phyloP scores from a whole-genome alignment of 23 tunicate species.

The Halocynthia roretzi region DNA sequence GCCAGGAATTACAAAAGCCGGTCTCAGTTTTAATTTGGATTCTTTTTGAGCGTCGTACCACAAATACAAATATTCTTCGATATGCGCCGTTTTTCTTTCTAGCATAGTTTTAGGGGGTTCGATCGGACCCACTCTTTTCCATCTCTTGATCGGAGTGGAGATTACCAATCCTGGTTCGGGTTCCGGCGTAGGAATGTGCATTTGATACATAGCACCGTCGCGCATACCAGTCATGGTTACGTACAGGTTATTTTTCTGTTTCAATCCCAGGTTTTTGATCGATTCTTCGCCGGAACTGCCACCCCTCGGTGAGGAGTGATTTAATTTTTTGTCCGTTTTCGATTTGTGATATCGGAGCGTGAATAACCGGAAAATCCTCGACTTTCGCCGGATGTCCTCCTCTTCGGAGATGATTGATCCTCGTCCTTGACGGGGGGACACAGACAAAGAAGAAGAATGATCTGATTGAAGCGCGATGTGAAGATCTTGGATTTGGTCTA shows the following conservation, averaged over 20 bases:
- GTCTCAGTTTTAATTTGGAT: constrained; percentile 5
- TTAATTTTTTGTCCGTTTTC: not conserved
- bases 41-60: constrained; percentile 34
- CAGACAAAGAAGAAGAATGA: not conserved
- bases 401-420: not conserved
- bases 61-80: constrained; percentile 11
- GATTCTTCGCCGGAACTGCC: too few relatives aligned
- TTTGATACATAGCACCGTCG: too few relatives aligned
- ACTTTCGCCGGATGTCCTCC: not conserved
- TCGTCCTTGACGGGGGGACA: not conserved
- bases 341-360: constrained; percentile 15
- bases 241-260: too few relatives aligned
- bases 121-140: not conserved
- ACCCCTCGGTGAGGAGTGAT: too few relatives aligned
- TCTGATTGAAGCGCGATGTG: constrained; percentile 7
- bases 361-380: constrained; percentile 2
- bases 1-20: constrained; percentile 8
- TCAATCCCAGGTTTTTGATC: too few relatives aligned
- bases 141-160: constrained; percentile 15
- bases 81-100: not conserved
- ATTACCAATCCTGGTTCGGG: not conserved
- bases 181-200: too few relatives aligned
- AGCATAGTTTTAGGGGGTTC: not conserved
- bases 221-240: too few relatives aligned
- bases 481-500: constrained; percentile 38